These are phyloP conservation scores for Gallinago paraguaiae DNA, from an alignment of 2,113 vertebrate genomes.

Conservation along the genomic window DNA sequence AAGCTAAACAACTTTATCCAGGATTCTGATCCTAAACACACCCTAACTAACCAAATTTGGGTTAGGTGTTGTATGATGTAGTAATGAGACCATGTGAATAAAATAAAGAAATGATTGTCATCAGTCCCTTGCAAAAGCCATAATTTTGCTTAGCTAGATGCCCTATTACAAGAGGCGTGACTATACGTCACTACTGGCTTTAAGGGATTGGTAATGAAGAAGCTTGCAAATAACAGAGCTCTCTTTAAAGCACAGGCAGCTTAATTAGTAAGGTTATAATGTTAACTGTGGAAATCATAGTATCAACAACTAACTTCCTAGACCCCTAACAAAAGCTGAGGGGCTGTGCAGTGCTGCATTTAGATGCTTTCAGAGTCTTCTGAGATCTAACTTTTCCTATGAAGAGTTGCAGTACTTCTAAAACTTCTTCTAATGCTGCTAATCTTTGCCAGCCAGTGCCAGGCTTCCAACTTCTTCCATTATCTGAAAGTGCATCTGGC, in stretches of 20 bases:
- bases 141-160: neutral
- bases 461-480: neutral
- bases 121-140: neutral
- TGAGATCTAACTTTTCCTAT: neutral
- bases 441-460: neutral
- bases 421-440: neutral
- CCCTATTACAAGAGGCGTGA: neutral
- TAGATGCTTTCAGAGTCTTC: neutral
- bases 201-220: neutral
- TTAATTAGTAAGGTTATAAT: neutral
- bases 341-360: neutral
- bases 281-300: neutral
- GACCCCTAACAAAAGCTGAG: neutral
- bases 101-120: neutral
- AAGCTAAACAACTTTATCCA: neutral
- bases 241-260: neutral
- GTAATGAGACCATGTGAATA: neutral
- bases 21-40: neutral
- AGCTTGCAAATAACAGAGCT: neutral
- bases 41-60: neutral
- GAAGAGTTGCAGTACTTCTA: neutral
- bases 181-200: accelerated
- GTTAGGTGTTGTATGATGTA: neutral
- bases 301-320: neutral
- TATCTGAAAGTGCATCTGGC: constrained; percentile 59